Evolutionary conservation across 1,140 invertebrate species (phyloP), one percentile per base, ranked within the genome.

Genomic region (Procambarus clarkii): DNA sequence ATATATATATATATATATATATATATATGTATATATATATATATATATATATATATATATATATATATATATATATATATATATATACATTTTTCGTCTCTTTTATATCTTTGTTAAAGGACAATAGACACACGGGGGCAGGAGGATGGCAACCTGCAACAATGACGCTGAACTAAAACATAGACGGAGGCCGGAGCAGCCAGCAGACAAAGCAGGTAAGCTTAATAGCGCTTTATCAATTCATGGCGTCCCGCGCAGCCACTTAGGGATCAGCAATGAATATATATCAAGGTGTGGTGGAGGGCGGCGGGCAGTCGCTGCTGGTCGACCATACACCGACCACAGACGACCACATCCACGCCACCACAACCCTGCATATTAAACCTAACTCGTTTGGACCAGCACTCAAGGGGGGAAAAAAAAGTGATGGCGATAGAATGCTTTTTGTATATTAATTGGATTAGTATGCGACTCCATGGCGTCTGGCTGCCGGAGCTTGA

Each of bases 361-460:
- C 80, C 80, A 44, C 80, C 80, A 82, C 80, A 82, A 50, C 24
- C 46, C 50, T 82, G 80, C 80, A 82, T 82, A 82, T 82, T 82
- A 82, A 82, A 79, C 50, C 80, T 24, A 0, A 5, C n/a, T 46
- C 50, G n/a, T 9, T 11, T 74, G 69, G n/a, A 8, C 4, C 69
- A 4, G 11, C n/a, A 74, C 46, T 24, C 34, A 34, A 34, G 34
- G 34, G 34, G 34, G 34, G 34, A 21, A 48, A 85, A 64, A 48
- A 71, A 13, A 46, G 15, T 85, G 82, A 74, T 50, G n/a, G 21
- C n/a, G 82, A 60, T 50, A 46, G 8, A 45, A 45, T 85, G 34
- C 2, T 84, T 84, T 64, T 85, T 79, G 77, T 85, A 50, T 85
- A 74, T 85, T 85, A 71, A 85, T 85, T 74, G 11, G 82, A 84